These are phyloP conservation scores for Sciaenops ocellatus DNA, from an alignment of 2,797 vertebrate species.

Conservation along the genomic window DNA sequence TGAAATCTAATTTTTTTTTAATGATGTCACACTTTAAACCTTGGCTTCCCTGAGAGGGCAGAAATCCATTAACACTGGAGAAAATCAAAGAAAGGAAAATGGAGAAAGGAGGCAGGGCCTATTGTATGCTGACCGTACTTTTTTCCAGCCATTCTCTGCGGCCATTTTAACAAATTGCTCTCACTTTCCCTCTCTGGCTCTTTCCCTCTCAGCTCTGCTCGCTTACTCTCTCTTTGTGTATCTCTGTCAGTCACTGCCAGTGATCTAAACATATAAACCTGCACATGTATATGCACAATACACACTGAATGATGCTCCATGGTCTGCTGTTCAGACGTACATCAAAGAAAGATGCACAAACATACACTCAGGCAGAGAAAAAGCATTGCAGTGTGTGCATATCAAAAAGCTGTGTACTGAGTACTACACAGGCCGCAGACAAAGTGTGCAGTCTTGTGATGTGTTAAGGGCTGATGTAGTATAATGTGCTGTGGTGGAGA, in stretches of 20 bases:
- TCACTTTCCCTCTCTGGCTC: constrained; percentile 3
- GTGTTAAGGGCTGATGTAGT: constrained; percentile 3
- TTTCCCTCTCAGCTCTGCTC: background rate
- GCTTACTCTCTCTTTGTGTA: background rate
- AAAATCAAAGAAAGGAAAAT: constrained; percentile 8
- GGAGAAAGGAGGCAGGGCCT: background rate
- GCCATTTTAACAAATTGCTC: constrained; percentile 24
- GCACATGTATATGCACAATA: constrained; percentile 25
- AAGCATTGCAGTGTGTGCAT: constrained; percentile 4
- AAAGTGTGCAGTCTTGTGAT: constrained; percentile 7
- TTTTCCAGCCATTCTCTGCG: constrained; percentile 22
- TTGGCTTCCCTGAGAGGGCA: constrained; percentile 6
- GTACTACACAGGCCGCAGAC: background rate
- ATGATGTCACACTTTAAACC: constrained; percentile 14
- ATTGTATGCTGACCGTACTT: background rate
- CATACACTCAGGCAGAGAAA: background rate
- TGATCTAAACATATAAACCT: constrained; percentile 39
- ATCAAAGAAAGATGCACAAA: constrained; percentile 12
- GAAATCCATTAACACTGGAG: constrained; percentile 26
- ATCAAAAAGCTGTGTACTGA: background rate
- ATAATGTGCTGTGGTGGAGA: background rate
- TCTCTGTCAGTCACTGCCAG: constrained; percentile 3
- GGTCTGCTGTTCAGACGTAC: background rate
- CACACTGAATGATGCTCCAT: constrained; percentile 2
- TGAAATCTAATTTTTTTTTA: constrained; percentile 5